phyloP scores from a whole-genome alignment of 37 sponge, comb jelly and placozoan genomes.

The Haliclona indistincta region DNA sequence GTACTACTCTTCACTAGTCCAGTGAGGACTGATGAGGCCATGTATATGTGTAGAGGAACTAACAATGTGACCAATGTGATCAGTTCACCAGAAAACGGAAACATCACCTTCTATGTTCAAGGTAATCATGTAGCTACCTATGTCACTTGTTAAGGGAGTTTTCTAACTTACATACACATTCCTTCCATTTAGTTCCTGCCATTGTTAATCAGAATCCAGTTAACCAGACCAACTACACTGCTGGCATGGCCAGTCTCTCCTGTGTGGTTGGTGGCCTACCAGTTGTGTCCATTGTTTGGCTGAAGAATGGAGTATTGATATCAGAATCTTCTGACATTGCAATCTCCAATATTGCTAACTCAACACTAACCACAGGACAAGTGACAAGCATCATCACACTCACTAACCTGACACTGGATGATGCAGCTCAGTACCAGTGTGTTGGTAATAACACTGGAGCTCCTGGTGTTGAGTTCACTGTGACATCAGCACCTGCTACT shows the following conservation, averaged over 20 bases:
- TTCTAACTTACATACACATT: too few species aligned
- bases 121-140: too few species aligned
- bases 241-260: not conserved
- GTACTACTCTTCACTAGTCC: not conserved
- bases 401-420: not conserved
- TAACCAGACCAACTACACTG: not conserved
- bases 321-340: not conserved
- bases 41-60: constrained; percentile 3
- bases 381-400: not conserved
- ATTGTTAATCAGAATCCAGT: not conserved
- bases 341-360: not conserved
- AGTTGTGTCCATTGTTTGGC: constrained; percentile 67
- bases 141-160: too few species aligned
- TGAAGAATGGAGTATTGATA: constrained; percentile 28
- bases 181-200: not conserved
- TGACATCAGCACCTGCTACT: not conserved
- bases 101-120: not conserved
- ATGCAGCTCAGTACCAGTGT: constrained; percentile 1
- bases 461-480: not conserved
- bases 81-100: not conserved
- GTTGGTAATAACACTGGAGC: constrained; percentile 2
- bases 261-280: constrained; percentile 81
- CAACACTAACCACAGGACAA: not conserved
- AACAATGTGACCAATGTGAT: constrained; percentile 1
- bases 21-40: not conserved